Evolutionary conservation across 2,888 invertebrate genomes (phyloP), one percentile per base, ranked within the genome.

Genomic region (Phyllotreta cruciferae): DNA sequence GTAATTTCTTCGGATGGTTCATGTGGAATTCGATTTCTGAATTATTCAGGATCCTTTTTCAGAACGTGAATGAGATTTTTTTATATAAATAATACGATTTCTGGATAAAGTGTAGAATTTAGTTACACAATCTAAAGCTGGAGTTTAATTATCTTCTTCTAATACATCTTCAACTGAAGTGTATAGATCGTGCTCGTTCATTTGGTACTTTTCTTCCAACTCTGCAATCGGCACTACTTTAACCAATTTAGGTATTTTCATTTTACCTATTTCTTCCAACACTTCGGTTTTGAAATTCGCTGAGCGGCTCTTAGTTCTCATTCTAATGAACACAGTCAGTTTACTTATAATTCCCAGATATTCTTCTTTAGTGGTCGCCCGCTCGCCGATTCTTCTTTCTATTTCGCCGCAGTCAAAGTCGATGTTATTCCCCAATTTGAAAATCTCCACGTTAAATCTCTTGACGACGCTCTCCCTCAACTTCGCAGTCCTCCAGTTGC

Each of bases 71-170:
- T 24, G 24, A 24, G 24, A 24, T 24, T 24, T 24, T 24, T 24
- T n/a, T n/a, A n/a, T n/a, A n/a, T 24, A 24, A 24, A 24, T 24
- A 24, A 24, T 24, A 4, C 24, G 24, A 24, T 24, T 24, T 24
- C 4, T 24, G 24, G 24, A 24, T 24, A 24, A 24, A 24, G 4
- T 4, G 4, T 24, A 24, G 24, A 24, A 24, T 42, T 10, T 42
- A n/a, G n/a, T n/a, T n/a, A n/a, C n/a, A n/a, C n/a, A n/a, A n/a
- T n/a, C n/a, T n/a, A n/a, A n/a, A n/a, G n/a, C n/a, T n/a, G n/a
- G n/a, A n/a, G n/a, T n/a, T 36, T 44, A 60, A 34, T 60, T 60
- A 44, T 52, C 52, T 37, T 52, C 52, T 37, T 60, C 60, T n/a
- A 38, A 7, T n/a, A 60, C 37, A 44, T 60, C 44, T 9, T 10